phyloP scores from a whole-genome alignment of 2,797 vertebrate species.

The Periophthalmus magnuspinnatus region DNA sequence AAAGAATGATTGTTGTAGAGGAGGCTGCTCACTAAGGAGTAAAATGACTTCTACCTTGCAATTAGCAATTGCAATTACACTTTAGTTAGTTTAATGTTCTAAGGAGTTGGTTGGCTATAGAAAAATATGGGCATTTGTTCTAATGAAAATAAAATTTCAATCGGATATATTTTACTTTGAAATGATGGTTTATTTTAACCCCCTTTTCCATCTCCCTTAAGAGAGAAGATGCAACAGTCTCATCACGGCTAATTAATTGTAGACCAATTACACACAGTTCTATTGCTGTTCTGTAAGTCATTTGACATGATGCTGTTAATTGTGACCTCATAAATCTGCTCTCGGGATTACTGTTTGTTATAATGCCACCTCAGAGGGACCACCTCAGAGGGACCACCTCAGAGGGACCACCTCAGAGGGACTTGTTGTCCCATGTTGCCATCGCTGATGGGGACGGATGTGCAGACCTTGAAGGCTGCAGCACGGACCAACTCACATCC shows the following conservation, averaged over 20 bases:
- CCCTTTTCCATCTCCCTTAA: neutral
- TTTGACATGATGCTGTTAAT: neutral
- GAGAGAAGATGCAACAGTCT: conserved; percentile 1
- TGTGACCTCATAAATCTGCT: neutral
- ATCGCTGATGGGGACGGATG: neutral
- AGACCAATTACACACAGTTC: neutral
- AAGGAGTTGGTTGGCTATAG: neutral
- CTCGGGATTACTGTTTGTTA: neutral
- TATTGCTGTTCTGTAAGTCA: neutral
- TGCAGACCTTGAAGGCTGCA: conserved; percentile 15
- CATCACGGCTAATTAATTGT: neutral
- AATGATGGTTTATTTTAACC: neutral
- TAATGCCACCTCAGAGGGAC: neutral
- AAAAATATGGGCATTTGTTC: neutral
- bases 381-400: too few relatives aligned
- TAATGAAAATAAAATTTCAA: neutral
- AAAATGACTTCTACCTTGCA: too few relatives aligned
- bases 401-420: neutral
- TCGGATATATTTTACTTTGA: neutral
- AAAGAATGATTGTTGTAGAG: too few relatives aligned
- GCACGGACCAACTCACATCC: conserved; percentile 2
- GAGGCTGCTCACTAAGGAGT: too few relatives aligned
- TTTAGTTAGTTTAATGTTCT: neutral
- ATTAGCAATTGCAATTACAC: neutral
- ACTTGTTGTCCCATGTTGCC: neutral